phyloP scores from a whole-genome alignment of 2,797 vertebrate species.

The Tangara arthus region DNA sequence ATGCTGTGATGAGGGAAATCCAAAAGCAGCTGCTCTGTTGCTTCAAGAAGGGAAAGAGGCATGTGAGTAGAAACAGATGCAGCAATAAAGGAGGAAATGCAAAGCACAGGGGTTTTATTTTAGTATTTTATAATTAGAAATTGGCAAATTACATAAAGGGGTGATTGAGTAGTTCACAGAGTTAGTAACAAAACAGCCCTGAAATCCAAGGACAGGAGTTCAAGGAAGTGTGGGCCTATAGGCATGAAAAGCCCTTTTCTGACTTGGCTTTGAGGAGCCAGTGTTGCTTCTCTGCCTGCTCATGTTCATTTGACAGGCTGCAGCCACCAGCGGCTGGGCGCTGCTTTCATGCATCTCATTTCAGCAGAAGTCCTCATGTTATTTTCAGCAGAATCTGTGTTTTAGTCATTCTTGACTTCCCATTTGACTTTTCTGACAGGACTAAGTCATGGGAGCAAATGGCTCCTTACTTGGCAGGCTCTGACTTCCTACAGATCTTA shows the following conservation, averaged over 20 bases:
- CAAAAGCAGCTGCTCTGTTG: conserved; percentile 40
- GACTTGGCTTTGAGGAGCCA: not conserved
- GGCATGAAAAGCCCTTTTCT: not conserved
- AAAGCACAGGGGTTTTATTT: conserved; percentile 40
- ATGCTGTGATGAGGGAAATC: conserved; percentile 57
- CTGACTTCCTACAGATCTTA: not conserved
- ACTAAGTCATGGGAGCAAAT: not conserved
- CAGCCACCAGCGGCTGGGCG: not conserved
- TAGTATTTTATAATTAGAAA: conserved; percentile 29
- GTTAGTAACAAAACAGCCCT: not conserved
- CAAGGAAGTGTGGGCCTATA: not conserved
- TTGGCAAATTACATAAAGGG: not conserved
- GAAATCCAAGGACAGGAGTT: not conserved
- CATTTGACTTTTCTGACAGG: not conserved
- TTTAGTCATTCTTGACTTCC: not conserved
- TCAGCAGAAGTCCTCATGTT: not conserved
- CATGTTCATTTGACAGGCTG: not conserved
- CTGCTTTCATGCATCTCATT: not conserved
- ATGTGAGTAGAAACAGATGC: conserved; percentile 49
- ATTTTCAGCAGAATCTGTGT: not conserved
- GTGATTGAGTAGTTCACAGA: not conserved
- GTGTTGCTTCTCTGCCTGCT: not conserved
- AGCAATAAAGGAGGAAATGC: conserved; percentile 22
- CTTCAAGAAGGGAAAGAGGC: not conserved
- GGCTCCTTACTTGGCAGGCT: not conserved